phyloP scores from a whole-genome alignment of 2,888 invertebrate genomes.

The Drosophila koepferae region DNA sequence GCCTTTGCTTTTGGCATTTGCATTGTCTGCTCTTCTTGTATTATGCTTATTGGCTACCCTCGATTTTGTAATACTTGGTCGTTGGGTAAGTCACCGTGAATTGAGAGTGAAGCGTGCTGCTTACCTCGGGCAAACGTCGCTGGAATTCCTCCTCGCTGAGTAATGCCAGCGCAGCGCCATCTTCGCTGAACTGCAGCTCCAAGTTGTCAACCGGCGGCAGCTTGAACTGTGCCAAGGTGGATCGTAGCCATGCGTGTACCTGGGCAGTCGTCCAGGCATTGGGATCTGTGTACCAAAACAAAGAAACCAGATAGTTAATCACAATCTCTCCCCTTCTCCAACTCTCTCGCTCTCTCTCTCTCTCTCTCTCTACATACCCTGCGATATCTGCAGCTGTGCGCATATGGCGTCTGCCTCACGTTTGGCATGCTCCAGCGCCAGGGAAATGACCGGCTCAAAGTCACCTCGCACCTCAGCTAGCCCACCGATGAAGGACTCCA shows the following conservation, averaged over 20 bases:
- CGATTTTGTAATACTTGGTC: slow-evolving; percentile 67
- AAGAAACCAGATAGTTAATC: background rate
- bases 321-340: background rate
- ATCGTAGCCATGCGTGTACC: slow-evolving; percentile 95
- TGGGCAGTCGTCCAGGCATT: slow-evolving; percentile 93
- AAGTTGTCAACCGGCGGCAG: slow-evolving; percentile 90
- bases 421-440: slow-evolving; percentile 94
- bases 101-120: slow-evolving; percentile 31
- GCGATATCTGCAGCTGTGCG: slow-evolving; percentile 93
- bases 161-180: slow-evolving; percentile 91
- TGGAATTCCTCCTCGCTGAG: slow-evolving; percentile 94
- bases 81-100: slow-evolving; percentile 50
- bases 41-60: slow-evolving; percentile 57
- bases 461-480: slow-evolving; percentile 89
- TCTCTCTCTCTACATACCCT: slow-evolving; percentile 88
- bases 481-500: slow-evolving; percentile 87
- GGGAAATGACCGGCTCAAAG: slow-evolving; percentile 92
- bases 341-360: background rate
- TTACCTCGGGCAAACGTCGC: slow-evolving; percentile 92
- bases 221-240: slow-evolving; percentile 93
- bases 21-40: slow-evolving; percentile 57
- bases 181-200: slow-evolving; percentile 92
- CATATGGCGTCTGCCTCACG: slow-evolving; percentile 94
- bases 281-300: slow-evolving; percentile 90
- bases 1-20: slow-evolving; percentile 52